Percentiles rank a stretch among this genome's conserved stretches.
Conservation (phyloP, 2,797 vertebrate species). For the Paedocypris micromegethes region DNA sequence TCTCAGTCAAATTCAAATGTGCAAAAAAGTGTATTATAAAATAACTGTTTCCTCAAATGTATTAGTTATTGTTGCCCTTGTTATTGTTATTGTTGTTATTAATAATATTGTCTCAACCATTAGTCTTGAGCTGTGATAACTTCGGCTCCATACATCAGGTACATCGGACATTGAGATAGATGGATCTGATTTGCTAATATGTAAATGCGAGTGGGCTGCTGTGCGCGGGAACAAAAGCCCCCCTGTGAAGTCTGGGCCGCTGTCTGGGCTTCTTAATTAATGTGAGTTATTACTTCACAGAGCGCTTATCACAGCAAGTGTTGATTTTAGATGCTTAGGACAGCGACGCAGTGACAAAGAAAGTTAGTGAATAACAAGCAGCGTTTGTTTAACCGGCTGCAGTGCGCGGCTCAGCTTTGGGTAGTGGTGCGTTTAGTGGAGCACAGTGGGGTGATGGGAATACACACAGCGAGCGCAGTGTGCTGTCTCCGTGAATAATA, state of each 20-base stretch:
- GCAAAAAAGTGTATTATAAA: too few species aligned
- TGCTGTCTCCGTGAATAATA: neutral
- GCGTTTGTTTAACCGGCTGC: constrained; percentile 21
- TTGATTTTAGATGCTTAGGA: constrained; percentile 48
- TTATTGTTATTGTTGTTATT: too few species aligned
- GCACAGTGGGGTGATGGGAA: constrained; percentile 4
- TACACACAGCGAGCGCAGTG: neutral
- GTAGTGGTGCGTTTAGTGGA: neutral
- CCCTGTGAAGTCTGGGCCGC: constrained; percentile 37
- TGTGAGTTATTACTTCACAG: constrained; percentile 50
- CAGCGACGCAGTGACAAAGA: constrained; percentile 33
- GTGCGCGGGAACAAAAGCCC: constrained; percentile 43
- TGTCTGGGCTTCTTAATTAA: constrained; percentile 52
- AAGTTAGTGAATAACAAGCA: constrained; percentile 36
- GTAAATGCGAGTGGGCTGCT: constrained; percentile 57
- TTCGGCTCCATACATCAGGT: constrained; percentile 53
- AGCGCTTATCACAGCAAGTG: constrained; percentile 48
- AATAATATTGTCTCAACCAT: too few species aligned
- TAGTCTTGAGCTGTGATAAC: constrained; percentile 19
- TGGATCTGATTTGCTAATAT: constrained; percentile 64
- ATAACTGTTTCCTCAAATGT: too few species aligned
- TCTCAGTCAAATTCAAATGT: too few species aligned
- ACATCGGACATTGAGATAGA: constrained; percentile 45
- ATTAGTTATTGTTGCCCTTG: too few species aligned
- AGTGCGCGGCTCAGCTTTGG: constrained; percentile 11